Percentiles rank a stretch among this genome's conserved stretches.
These are phyloP conservation scores for Polypterus bichir DNA, from an alignment of 2,113 vertebrate species.

Conservation along the genomic window DNA sequence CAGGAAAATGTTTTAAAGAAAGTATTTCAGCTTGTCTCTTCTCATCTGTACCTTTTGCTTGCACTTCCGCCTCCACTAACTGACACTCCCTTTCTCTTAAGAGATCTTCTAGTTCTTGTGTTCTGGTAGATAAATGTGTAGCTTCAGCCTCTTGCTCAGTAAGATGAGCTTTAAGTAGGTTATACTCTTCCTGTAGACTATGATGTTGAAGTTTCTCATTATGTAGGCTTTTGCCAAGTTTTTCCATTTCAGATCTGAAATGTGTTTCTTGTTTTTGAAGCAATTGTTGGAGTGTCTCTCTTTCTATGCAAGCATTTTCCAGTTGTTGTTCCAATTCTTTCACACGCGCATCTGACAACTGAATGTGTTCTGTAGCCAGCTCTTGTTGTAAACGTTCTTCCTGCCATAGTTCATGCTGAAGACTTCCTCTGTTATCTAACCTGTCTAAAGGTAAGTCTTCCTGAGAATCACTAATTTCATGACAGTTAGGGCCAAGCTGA, in stretches of 20 bases:
- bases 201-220: conserved; percentile 33
- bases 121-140: conserved; percentile 5
- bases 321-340: conserved; percentile 41
- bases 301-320: conserved; percentile 39
- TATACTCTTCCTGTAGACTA: conserved; percentile 36
- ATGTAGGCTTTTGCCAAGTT: conserved; percentile 47
- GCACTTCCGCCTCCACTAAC: conserved; percentile 33
- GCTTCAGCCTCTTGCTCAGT: conserved; percentile 40
- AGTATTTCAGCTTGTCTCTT: conserved; percentile 22
- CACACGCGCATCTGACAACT: conserved; percentile 26
- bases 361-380: conserved; percentile 29
- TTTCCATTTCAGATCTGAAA: conserved; percentile 50
- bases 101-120: conserved; percentile 38
- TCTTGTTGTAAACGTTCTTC: conserved; percentile 46
- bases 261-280: conserved; percentile 52
- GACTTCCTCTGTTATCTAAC: conserved; percentile 25
- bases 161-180: conserved; percentile 11
- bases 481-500: conserved; percentile 45
- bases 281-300: conserved; percentile 50
- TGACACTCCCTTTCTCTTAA: conserved; percentile 32
- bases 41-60: conserved; percentile 26
- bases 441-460: conserved; percentile 33
- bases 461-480: conserved; percentile 54
- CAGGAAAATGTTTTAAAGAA: conserved; percentile 25
- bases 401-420: conserved; percentile 31